Base-by-base conservation (phyloP, 2,113 vertebrate species). In the Synodontis membranacea region DNA sequence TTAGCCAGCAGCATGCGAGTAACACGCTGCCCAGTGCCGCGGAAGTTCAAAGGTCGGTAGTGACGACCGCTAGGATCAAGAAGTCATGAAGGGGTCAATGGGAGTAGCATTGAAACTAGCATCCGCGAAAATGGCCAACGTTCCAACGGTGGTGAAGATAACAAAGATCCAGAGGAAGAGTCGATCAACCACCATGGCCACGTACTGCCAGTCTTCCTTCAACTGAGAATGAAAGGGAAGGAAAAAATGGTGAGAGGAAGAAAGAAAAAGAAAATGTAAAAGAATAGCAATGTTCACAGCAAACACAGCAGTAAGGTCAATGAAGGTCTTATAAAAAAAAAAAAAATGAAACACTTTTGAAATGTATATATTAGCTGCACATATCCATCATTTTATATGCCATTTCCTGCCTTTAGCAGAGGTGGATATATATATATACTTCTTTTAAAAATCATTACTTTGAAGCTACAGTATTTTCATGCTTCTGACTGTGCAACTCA, bases 181-280 rank as follows among this genome's bases (percentile, higher is more conserved):
- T 34, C 95, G 93, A 85, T 96, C 95, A 64, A 95, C 95, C 1
- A 96, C 95, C 95, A 96, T 96, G 58, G 95, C 95, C 11, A 96
- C 95, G 10, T 94, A 96, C 93, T 96, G 95, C 95, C 95, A 96
- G 91, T 96, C 95, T 89, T 96, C 94, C 84, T 90, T 96, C 83
- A 95, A 90, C 95, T 96, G 90, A 15, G 46, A 52, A 50, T 5
- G 31, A 82, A 42, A 44, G 44, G 4, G 25, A 83, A 54, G 58
- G 23, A 31, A 21, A 34, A 21, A 72, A 37, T 10, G n/a, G n/a
- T n/a, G 7, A 44, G 64, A 19, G 19, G 25, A 81, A 25, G 19
- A 7, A 54, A 21, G 10, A 28, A 31, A 48, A 48, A 25, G 78
- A 56, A 48, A 48, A 48, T 14, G 1, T 64, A 11, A 46, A 62